A percentile compares a stretch with the other conserved stretches of the same genome.
phyloP scores from a whole-genome alignment of 2,888 invertebrate genomes.

The Eledona agricola region DNA sequence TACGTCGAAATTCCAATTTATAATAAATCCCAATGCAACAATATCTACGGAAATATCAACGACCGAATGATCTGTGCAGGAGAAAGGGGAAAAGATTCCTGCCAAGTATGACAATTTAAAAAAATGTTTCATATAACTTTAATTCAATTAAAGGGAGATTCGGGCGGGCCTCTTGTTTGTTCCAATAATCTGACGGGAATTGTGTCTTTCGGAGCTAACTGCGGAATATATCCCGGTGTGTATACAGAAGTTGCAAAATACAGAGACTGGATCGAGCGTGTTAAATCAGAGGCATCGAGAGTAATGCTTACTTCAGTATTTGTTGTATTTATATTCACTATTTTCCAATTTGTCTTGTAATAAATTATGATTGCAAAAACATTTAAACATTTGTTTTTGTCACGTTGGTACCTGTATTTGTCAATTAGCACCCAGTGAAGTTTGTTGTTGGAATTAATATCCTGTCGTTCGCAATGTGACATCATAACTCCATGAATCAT shows the following conservation, averaged over 20 bases:
- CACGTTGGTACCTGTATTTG: too few species aligned
- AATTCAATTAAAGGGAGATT: slow-evolving; percentile 10
- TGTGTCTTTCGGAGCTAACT: slow-evolving; percentile 12
- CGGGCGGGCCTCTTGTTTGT: slow-evolving; percentile 24
- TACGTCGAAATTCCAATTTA: too few species aligned
- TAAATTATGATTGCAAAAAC: too few species aligned
- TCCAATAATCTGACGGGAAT: slow-evolving; percentile 8
- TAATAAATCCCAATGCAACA: not conserved
- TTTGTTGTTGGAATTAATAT: too few species aligned
- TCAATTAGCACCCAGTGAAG: too few species aligned
- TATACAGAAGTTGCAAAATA: slow-evolving; percentile 23
- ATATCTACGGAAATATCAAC: not conserved
- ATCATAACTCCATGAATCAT: too few species aligned
- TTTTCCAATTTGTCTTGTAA: too few species aligned
- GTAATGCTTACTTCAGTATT: not conserved
- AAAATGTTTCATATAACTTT: slow-evolving; percentile 2
- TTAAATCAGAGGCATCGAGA: not conserved
- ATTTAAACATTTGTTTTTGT: too few species aligned
- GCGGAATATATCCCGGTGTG: slow-evolving; percentile 7
- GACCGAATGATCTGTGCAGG: slow-evolving; percentile 21
- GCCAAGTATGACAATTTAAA: slow-evolving; percentile 13
- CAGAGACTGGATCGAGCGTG: slow-evolving; percentile 12
- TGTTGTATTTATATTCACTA: too few species aligned
- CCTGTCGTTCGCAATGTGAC: too few species aligned
- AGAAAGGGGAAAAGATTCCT: slow-evolving; percentile 18